Base-by-base conservation (phyloP, 1,140 invertebrate genomes). In the Brachionus koreanus region DNA sequence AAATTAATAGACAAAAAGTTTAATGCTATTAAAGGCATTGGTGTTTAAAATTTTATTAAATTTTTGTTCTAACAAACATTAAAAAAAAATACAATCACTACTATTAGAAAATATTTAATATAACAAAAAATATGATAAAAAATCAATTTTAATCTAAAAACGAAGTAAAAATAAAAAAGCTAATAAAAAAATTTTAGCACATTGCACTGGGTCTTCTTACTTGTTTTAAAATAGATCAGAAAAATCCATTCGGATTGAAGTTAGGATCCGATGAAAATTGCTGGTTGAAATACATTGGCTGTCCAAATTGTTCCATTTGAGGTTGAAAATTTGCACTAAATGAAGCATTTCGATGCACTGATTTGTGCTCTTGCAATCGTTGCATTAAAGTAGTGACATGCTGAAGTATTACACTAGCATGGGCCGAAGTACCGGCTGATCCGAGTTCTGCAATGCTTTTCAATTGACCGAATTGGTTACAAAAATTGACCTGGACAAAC, bases 301-400 rank as follows among this genome's bases (percentile, higher is more conserved):
- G 63, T 33, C 63, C 63, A 13, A 65, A 65, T 35, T 35, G 63
- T 13, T 65, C 63, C 10, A n/a, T 33, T 65, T 33, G 63, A 5
- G 25, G 25, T 13, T 19, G 10, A 33, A 65, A 65, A 33, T 35
- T 13, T 35, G 0, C 63, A 65, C 1, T 23, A 23, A 65, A 65
- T 13, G 25, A n/a, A 3, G 63, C 63, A 37, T 65, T 65, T 65
- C 63, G 9, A 7, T 65, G 25, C 25, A 37, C n/a, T 3, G 63
- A n/a, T 25, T 77, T 77, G 19, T 77, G 75, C 75, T 77, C 75
- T 57, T 77, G 75, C 3, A 77, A 37, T 5, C 75, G 43, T 19
- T 77, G 75, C 46, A 77, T 52, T 12, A 77, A 39, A 33, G 75
- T 77, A 12, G 46, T 77, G 7, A 77, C 52, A 61, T 77, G 23